Evolutionary conservation across 2,888 invertebrate species (phyloP), one percentile per base, ranked within the genome.

Genomic region (Hemaris fuciformis): DNA sequence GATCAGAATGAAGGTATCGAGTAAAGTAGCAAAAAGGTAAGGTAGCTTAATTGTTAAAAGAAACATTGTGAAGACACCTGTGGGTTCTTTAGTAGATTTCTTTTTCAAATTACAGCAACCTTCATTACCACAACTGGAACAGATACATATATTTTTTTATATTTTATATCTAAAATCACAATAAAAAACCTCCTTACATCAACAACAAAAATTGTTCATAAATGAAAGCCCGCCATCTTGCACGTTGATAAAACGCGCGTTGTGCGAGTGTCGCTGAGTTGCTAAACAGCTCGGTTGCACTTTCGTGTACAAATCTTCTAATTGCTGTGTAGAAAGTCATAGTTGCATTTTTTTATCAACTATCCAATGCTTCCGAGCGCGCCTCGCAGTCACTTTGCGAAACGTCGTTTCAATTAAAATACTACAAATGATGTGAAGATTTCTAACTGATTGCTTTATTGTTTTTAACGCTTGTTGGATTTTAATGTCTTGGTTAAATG

Each of bases 281-380:
- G 53, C 53, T 27, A 53, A 53, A 53, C 31, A 27, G 27, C 46
- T 38, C 58, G 38, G 64, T 58, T 60, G 60, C 84, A 87, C 83
- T 90, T 87, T 89, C 90, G 90, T 91, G 90, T 85, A 82, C 83
- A 87, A 87, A 89, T 91, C 88, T 88, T 87, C 84, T 89, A 91
- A 91, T 91, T 89, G 80, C 81, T 74, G 72, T 41, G 79, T 90
- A 89, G 91, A 91, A 90, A 91, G 90, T 89, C 74, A 74, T 72
- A 71, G 75, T 76, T 66, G 76, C 75, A 73, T 81, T 85, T 87
- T 53, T 88, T 85, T 86, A 56, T 61, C 56, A 61, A 48, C 57
- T 58, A 57, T 61, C 57, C 57, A 57, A 43, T 73, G 78, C 79
- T 77, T 79, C 80, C 78, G 78, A 77, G 79, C 81, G 68, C 34